A percentile compares a stretch with the other conserved stretches of the same genome.
Evolutionary conservation across 2,888 invertebrate genomes (phyloP).

Genomic region (Epinotia nisella): DNA sequence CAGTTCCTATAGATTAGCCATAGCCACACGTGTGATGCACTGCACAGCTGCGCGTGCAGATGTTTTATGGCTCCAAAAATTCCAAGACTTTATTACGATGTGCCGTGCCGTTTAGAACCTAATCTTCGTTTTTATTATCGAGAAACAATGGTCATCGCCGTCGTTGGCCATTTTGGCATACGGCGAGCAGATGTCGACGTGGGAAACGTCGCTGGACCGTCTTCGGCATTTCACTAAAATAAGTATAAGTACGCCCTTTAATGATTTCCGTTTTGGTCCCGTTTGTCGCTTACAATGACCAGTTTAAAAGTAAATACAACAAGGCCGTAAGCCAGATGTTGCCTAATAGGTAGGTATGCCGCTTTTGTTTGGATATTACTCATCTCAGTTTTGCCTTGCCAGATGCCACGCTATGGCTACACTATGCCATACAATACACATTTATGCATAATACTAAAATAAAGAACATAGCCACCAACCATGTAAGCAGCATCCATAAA

Average conservation of each 20-base stretch:
- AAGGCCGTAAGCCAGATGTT: conserved; percentile 35
- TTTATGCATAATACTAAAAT: background rate
- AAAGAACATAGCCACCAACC: no score
- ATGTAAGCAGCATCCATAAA: background rate
- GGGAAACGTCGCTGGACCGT: conserved; percentile 62
- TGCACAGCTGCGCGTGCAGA: conserved; percentile 80
- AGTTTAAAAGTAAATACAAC: conserved; percentile 23
- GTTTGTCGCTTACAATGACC: conserved; percentile 32
- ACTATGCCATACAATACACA: background rate
- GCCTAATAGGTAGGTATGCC: background rate
- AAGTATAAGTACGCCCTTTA: conserved; percentile 37
- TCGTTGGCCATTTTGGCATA: conserved; percentile 74
- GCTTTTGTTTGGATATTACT: conserved; percentile 19
- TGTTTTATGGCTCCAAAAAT: conserved; percentile 83
- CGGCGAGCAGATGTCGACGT: conserved; percentile 78
- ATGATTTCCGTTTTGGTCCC: conserved; percentile 40
- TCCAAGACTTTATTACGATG: conserved; percentile 82
- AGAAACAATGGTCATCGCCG: conserved; percentile 80
- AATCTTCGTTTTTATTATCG: conserved; percentile 81
- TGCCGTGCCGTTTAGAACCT: conserved; percentile 81
- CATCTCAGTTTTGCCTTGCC: background rate
- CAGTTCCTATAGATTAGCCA: conserved; percentile 56
- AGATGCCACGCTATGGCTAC: background rate
- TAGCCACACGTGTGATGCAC: conserved; percentile 79
- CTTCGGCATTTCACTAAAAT: conserved; percentile 33